Conservation (phyloP, 1,140 invertebrate species). For the Pentalonia nigronervosa region DNA sequence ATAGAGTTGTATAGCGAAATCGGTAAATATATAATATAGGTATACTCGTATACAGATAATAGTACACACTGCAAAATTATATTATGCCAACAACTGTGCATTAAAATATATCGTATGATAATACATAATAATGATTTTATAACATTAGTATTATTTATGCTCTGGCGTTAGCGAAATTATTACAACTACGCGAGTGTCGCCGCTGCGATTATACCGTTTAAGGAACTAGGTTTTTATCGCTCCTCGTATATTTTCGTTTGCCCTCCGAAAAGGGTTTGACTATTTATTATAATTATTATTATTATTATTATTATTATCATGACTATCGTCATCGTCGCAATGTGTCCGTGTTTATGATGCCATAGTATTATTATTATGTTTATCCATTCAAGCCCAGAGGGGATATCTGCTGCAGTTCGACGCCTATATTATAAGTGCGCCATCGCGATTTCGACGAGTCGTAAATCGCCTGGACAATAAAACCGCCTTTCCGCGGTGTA, state of each 20-base stretch:
- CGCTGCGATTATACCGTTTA: not conserved
- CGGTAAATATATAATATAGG: no score
- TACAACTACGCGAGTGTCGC: not conserved
- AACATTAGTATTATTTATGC: not conserved
- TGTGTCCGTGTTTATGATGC: not conserved
- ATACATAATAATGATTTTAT: no score
- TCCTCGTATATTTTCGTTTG: not conserved
- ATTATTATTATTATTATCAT: not conserved
- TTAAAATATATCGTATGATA: no score
- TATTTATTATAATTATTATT: not conserved
- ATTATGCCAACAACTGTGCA: no score
- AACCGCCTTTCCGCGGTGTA: not conserved
- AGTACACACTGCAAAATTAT: no score
- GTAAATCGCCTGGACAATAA: constrained; percentile 12
- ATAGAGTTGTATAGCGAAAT: no score
- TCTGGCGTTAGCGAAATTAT: not conserved
- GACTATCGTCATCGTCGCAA: not conserved
- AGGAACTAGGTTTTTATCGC: not conserved
- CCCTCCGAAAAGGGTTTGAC: not conserved
- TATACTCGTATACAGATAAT: no score
- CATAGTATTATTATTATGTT: constrained; percentile 3
- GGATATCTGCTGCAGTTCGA: constrained; percentile 1
- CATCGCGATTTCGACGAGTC: not conserved
- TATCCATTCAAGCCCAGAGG: not conserved
- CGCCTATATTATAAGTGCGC: not conserved